A percentile compares a stretch with the other conserved stretches of the same genome.
These are phyloP conservation scores for Myripristis jacobus DNA, from an alignment of 2,797 vertebrate genomes.

Conservation along the genomic window DNA sequence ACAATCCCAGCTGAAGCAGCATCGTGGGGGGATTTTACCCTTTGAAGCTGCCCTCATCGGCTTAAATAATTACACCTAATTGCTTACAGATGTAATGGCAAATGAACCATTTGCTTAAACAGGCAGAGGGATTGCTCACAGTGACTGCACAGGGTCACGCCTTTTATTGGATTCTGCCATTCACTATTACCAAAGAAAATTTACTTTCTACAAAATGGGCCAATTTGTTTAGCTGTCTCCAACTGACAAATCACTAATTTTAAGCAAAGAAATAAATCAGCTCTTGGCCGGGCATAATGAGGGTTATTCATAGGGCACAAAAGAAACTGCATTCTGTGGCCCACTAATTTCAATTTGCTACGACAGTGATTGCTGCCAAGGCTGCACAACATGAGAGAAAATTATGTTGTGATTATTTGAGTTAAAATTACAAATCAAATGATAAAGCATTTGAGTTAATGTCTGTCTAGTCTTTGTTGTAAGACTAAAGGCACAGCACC, in stretches of 20 bases:
- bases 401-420: no score
- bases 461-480: no score
- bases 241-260: constrained; percentile 11
- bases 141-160: constrained; percentile 47
- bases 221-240: constrained; percentile 30
- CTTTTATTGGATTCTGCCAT: constrained; percentile 44
- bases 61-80: constrained; percentile 74
- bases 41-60: constrained; percentile 65
- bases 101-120: constrained; percentile 60
- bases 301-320: neutral
- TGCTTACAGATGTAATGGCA: constrained; percentile 75
- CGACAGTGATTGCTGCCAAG: neutral
- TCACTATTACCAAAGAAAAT: constrained; percentile 29
- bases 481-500: no score
- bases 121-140: constrained; percentile 34
- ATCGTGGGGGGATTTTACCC: constrained; percentile 48
- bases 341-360: neutral
- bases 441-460: no score
- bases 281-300: neutral
- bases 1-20: constrained; percentile 49
- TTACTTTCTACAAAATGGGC: constrained; percentile 10
- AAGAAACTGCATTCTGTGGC: neutral
- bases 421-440: no score
- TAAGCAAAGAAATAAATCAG: constrained; percentile 6
- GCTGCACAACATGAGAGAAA: neutral